Evolutionary conservation across 2,888 invertebrate species (phyloP), one percentile per base, ranked within the genome.

Genomic region (Galeopsomyia nigrocyanea): DNA sequence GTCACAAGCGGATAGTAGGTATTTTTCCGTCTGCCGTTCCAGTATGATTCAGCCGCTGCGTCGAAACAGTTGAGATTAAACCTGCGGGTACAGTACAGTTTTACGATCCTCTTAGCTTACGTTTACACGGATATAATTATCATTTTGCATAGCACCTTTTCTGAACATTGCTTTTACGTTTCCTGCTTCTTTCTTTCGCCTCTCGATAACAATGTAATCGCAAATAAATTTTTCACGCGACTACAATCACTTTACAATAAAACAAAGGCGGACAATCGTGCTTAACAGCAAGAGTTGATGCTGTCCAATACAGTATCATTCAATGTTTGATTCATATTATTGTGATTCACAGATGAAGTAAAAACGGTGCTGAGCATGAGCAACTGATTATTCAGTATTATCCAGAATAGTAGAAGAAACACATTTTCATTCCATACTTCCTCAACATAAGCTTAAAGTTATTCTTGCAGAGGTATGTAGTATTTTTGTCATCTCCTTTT

Each of bases 281-380:
- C 39, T 39, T 39, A 39, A 1, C 7, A 39, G 39, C 39, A 3
- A 39, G 39, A 10, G 39, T 13, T 39, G 10, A 39, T 7, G 7
- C 1, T 39, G 39, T 39, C 10, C 7, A 39, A 39, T 39, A 39
- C 39, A 39, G 1, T 7, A 7, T 39, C 10, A 39, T 39, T 39
- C 39, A 39, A 56, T 65, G 19, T 46, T 64, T 74, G 63, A 74
- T 71, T 73, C 65, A 73, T 61, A 10, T 26, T 14, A 19, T 55
- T 69, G 16, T 73, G 10, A 46, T 65, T 73, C 19, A 3, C 47
- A 74, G 74, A 71, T 71, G 71, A 68, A 57, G 68, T 64, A 26
- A 71, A 63, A 68, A 56, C 19, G 14, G 55, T 57, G 16, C 56
- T 46, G 62, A 70, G 19, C 50, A 66, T 71, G 71, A 71, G 5